Evolutionary conservation across 2,888 invertebrate genomes (phyloP).

Genomic region (Lacanobia wlatinum): DNA sequence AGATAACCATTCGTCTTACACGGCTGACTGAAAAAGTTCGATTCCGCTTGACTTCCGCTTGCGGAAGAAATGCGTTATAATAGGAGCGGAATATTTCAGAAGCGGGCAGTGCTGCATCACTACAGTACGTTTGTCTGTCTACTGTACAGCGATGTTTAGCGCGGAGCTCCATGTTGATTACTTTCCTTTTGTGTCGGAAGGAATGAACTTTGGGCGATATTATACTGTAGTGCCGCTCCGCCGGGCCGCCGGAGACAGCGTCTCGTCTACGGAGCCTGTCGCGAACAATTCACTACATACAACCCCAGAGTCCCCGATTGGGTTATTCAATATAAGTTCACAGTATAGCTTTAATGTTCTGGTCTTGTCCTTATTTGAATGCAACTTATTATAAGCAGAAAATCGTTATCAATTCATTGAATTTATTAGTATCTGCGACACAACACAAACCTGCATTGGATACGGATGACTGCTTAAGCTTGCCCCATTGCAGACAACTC

Average conservation of each 20-base stretch:
- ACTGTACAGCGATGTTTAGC: slow-evolving; percentile 15
- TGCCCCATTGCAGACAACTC: neutral
- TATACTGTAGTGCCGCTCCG: slow-evolving; percentile 17
- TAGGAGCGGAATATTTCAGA: neutral
- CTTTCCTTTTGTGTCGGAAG: slow-evolving; percentile 55
- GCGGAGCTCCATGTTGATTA: slow-evolving; percentile 49
- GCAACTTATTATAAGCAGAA: no score
- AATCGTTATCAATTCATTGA: no score
- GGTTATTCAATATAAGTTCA: neutral
- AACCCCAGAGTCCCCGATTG: neutral
- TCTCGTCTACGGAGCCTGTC: neutral
- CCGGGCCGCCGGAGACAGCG: neutral
- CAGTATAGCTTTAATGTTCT: no score
- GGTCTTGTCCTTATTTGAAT: no score
- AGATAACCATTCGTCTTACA: neutral
- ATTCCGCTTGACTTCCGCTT: neutral
- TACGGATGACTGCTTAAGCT: neutral
- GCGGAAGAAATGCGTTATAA: slow-evolving; percentile 4
- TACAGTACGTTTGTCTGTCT: neutral
- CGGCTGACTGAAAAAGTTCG: neutral
- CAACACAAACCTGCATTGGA: neutral
- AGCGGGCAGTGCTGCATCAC: neutral
- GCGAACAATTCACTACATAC: neutral
- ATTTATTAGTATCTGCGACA: neutral
- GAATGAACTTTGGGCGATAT: slow-evolving; percentile 49